Percentiles rank a stretch among this genome's conserved stretches.
phyloP scores from a whole-genome alignment of 1,140 invertebrate species.

The Leptinotarsa lineolata region DNA sequence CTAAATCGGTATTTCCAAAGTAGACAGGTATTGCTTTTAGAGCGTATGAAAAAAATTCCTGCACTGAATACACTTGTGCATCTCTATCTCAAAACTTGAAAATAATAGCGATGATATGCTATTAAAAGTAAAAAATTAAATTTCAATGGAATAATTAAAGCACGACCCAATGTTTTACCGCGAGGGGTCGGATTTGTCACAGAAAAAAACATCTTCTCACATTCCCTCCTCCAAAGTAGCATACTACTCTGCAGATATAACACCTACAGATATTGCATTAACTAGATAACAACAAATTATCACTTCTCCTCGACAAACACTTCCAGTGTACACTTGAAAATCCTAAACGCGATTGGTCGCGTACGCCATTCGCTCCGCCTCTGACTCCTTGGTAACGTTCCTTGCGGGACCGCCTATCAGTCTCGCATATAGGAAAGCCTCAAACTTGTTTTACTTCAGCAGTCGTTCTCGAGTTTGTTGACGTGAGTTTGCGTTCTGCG shows the following conservation, averaged over 20 bases:
- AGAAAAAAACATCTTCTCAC: slow-evolving; percentile 17
- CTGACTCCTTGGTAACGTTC: slow-evolving; percentile 35
- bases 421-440: slow-evolving; percentile 40
- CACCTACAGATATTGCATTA: slow-evolving; percentile 29
- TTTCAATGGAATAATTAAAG: not conserved
- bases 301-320: slow-evolving; percentile 35
- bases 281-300: slow-evolving; percentile 44
- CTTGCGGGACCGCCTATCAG: slow-evolving; percentile 33
- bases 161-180: no score
- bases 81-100: no score
- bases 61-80: no score
- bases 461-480: slow-evolving; percentile 30
- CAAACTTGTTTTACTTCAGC: slow-evolving; percentile 36
- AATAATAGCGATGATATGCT: no score
- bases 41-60: no score
- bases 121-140: not conserved
- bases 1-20: no score
- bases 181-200: not conserved
- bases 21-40: no score
- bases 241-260: slow-evolving; percentile 27
- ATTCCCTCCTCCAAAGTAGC: slow-evolving; percentile 3
- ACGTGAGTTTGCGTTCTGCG: not conserved
- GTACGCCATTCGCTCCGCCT: slow-evolving; percentile 30
- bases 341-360: slow-evolving; percentile 32
- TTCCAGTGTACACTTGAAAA: slow-evolving; percentile 34